A percentile compares a stretch with the other conserved stretches of the same genome.
These are phyloP conservation scores for Turritopsis dohrnii DNA, from an alignment of 30 jellyfish, hydroid and myxozoan species.

Conservation along the genomic window DNA sequence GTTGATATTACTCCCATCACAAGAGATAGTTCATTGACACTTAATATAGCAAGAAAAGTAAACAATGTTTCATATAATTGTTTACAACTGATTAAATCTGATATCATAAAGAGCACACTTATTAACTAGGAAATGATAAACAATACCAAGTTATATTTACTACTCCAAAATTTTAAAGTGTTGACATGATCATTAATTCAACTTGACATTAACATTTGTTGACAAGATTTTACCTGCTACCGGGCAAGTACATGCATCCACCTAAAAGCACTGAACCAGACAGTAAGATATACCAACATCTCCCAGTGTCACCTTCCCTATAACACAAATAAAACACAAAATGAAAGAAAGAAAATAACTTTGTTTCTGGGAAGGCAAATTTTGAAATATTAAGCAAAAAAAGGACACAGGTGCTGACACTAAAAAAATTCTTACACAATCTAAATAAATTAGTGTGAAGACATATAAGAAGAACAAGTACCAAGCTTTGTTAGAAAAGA, in stretches of 20 bases:
- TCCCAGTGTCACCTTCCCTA: slow-evolving; percentile 65
- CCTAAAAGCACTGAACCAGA: slow-evolving; percentile 88
- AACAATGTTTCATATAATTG: neutral
- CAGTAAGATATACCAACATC: slow-evolving; percentile 85
- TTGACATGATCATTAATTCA: neutral
- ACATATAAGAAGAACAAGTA: no score
- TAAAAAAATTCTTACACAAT: no score
- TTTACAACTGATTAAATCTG: neutral
- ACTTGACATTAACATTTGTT: neutral
- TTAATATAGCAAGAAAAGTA: neutral
- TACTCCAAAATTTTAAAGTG: neutral
- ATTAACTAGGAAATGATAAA: neutral
- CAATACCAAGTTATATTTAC: neutral
- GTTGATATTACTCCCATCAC: neutral
- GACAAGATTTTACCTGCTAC: slow-evolving; percentile 65
- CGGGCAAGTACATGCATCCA: slow-evolving; percentile 82
- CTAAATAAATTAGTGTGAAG: no score
- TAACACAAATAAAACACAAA: neutral
- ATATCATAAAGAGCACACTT: neutral
- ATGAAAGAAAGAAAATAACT: neutral
- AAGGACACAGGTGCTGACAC: no score
- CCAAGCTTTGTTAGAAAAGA: no score
- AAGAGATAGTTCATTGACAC: neutral
- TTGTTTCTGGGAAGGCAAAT: neutral
- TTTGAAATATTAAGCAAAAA: no score